phyloP scores from a whole-genome alignment of 2,113 vertebrate genomes.

The Callocephalon fimbriatum region DNA sequence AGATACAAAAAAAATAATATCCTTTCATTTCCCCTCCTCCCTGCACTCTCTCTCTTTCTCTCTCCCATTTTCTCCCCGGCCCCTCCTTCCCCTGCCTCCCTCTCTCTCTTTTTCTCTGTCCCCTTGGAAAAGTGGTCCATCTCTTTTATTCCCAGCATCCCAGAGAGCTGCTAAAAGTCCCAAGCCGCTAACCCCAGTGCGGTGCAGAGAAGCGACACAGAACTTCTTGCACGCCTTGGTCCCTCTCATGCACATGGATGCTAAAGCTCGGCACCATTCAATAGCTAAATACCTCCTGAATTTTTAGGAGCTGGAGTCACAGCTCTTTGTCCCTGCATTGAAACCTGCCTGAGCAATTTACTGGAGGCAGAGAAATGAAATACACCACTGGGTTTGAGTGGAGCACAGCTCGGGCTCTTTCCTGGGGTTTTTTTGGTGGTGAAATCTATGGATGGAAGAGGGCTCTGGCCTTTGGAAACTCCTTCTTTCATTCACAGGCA shows the following conservation, averaged over 20 bases:
- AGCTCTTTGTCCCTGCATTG: not conserved
- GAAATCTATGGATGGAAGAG: not conserved
- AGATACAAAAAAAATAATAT: slow-evolving; percentile 99
- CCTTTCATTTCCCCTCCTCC: slow-evolving; percentile 89
- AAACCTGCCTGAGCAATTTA: not conserved
- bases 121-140: slow-evolving; percentile 76
- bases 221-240: not conserved
- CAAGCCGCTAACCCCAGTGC: slow-evolving; percentile 41
- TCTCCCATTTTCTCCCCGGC: slow-evolving; percentile 61
- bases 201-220: not conserved
- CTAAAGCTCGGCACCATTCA: not conserved
- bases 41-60: slow-evolving; percentile 67
- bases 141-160: slow-evolving; percentile 75
- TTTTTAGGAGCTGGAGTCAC: not conserved
- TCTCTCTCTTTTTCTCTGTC: slow-evolving; percentile 65
- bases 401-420: not conserved
- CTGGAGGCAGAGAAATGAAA: not conserved
- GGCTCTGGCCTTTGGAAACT: not conserved
- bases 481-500: not conserved
- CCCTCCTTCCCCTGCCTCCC: slow-evolving; percentile 54
- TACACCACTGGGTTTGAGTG: not conserved
- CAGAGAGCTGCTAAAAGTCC: slow-evolving; percentile 62
- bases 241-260: not conserved
- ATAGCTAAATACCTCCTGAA: not conserved
- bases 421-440: not conserved